Base-by-base conservation (phyloP, 2,797 vertebrate genomes). In the Eurystomus glaucurus region DNA sequence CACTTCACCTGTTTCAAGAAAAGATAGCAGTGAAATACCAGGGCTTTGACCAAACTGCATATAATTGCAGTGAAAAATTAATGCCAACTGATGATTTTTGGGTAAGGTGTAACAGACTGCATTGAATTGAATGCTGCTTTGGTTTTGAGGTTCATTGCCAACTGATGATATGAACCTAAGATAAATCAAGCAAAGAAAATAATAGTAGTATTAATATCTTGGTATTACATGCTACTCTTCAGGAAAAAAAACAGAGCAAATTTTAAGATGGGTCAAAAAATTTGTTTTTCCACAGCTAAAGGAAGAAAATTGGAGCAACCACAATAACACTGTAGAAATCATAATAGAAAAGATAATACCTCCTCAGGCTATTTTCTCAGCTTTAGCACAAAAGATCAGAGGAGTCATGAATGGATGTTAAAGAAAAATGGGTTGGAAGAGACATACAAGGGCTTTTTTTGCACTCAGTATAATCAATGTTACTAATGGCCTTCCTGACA, bases 361-460 rank as follows among this genome's bases (percentile, higher is more conserved):
- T 95, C 52, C 88, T 85, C 55, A 43, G 75, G 91, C 90, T 96
- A 88, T 95, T 95, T 97, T 96, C 94, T 96, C 85, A 95, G 84
- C 61, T 96, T 93, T 87, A 96, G 54, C 57, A 97, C 64, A 91
- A 80, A 97, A 97, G 81, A 97, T 97, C 93, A 96, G 85, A 95
- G 83, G 31, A 95, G 48, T 43, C 52, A 82, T 90, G 94, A 97
- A 85, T 86, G 66, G 85, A 88, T 95, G 51, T 85, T 96, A 95
- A 97, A 97, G 95, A 96, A 98, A 98, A 98, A 96, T 84, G 61
- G 80, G 19, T 94, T 83, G 84, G 79, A 98, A 96, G 78, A 97
- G 88, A 94, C 21, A 37, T 76, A 76, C 15, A 52, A 88, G 58
- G 52, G 71, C 72, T 95, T 97, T 88, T 61, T 90, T 87, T 81